phyloP scores from a whole-genome alignment of 2,113 vertebrate species.

The Struthidea cinerea region DNA sequence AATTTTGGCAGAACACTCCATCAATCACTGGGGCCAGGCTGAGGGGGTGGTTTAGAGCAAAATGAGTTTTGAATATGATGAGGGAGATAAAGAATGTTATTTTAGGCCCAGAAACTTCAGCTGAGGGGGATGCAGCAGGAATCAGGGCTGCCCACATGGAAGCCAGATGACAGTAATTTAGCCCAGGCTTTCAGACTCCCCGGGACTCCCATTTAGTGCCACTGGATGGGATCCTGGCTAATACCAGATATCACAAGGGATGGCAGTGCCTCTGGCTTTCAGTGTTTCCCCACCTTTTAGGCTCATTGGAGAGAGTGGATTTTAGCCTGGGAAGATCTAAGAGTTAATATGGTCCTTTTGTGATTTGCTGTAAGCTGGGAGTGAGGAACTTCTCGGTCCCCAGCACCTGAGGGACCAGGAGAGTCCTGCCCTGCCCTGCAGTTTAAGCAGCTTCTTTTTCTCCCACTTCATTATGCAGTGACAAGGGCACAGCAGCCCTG shows the following conservation, averaged over 20 bases:
- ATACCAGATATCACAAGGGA: not conserved
- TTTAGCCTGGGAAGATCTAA: not conserved
- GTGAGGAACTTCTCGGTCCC: not conserved
- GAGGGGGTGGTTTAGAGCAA: not conserved
- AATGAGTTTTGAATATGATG: not conserved
- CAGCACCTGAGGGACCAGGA: not conserved
- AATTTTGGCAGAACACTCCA: not conserved
- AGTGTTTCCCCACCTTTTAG: not conserved
- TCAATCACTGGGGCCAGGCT: not conserved
- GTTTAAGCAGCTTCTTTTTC: not conserved
- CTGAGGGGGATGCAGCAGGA: not conserved
- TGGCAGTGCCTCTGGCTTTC: not conserved
- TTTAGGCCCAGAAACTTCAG: constrained; percentile 13
- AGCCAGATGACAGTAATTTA: constrained; percentile 7
- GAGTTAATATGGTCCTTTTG: not conserved
- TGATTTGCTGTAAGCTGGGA: not conserved
- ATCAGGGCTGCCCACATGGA: not conserved
- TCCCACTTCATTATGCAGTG: not conserved
- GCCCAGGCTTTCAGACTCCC: not conserved
- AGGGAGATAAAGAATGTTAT: constrained; percentile 30
- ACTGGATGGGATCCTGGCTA: not conserved
- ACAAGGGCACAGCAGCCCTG: not conserved
- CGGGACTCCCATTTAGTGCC: not conserved
- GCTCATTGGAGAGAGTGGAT: not conserved
- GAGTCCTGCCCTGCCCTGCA: not conserved